Conservation (phyloP, 2,888 invertebrate species). For the Eupithecia centaureata region DNA sequence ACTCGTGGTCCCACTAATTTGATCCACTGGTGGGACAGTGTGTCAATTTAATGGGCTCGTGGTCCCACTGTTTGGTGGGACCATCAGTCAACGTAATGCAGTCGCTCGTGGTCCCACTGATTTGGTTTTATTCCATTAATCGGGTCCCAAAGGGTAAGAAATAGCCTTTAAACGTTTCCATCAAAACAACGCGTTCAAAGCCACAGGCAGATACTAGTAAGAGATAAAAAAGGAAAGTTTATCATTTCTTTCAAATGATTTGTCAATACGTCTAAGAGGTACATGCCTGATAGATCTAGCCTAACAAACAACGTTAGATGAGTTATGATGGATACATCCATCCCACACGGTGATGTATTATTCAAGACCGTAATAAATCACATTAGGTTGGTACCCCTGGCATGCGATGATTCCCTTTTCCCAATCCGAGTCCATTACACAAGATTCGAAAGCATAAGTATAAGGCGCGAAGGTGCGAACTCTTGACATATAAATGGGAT, state of each 20-base stretch:
- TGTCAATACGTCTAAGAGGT: slow-evolving; percentile 46
- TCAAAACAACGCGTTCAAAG: too few relatives aligned
- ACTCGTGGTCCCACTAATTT: too few relatives aligned
- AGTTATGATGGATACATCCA: slow-evolving; percentile 58
- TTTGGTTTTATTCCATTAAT: too few relatives aligned
- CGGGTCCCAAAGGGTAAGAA: too few relatives aligned
- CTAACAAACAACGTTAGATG: slow-evolving; percentile 54
- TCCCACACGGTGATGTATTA: slow-evolving; percentile 65
- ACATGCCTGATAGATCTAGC: slow-evolving; percentile 46
- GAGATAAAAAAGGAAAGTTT: neutral
- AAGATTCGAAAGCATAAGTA: slow-evolving; percentile 48
- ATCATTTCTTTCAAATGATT: slow-evolving; percentile 32
- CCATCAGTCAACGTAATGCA: too few relatives aligned
- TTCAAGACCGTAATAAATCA: slow-evolving; percentile 69
- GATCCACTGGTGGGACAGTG: too few relatives aligned
- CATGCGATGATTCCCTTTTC: slow-evolving; percentile 60
- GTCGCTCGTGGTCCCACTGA: too few relatives aligned
- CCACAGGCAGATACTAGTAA: too few relatives aligned
- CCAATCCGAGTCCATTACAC: slow-evolving; percentile 59
- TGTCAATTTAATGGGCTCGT: too few relatives aligned
- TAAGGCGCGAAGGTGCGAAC: slow-evolving; percentile 47
- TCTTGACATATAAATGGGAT: slow-evolving; percentile 43
- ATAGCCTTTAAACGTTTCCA: too few relatives aligned
- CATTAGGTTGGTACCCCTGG: slow-evolving; percentile 54
- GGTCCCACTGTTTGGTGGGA: too few relatives aligned